Percentiles rank a stretch among this genome's conserved stretches.
These are phyloP conservation scores for Distichodus sexfasciatus DNA, from an alignment of 2,797 vertebrate genomes.

Conservation along the genomic window DNA sequence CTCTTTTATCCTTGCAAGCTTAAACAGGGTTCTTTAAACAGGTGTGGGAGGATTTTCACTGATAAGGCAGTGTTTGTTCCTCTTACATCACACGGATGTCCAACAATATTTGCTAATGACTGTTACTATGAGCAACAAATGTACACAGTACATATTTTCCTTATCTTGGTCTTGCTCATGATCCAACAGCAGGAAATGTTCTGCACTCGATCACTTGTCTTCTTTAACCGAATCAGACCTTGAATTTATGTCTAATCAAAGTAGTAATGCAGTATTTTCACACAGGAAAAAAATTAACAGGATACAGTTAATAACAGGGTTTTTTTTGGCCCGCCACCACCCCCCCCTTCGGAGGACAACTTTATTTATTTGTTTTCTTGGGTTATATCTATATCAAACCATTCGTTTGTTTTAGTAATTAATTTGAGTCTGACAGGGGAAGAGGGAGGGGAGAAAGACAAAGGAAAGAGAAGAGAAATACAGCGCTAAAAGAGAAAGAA, in stretches of 20 bases:
- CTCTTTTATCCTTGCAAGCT: not conserved
- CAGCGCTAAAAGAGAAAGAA: no score
- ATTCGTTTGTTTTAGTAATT: no score
- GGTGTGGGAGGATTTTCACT: not conserved
- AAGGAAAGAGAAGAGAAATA: no score
- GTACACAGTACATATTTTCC: constrained; percentile 11
- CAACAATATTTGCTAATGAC: not conserved
- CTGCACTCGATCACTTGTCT: not conserved
- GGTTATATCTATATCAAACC: no score
- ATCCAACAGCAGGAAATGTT: constrained; percentile 13
- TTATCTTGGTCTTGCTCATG: constrained; percentile 9
- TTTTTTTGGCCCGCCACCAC: no score
- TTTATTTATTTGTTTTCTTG: no score
- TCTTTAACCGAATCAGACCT: not conserved
- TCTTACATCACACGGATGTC: not conserved
- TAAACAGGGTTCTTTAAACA: constrained; percentile 17
- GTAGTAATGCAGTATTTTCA: not conserved
- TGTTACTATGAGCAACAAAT: constrained; percentile 32
- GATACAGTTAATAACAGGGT: no score
- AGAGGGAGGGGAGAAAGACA: no score
- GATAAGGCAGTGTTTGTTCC: constrained; percentile 47
- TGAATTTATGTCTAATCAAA: constrained; percentile 1
- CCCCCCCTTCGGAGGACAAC: no score
- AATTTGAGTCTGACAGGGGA: no score
- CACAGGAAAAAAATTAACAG: not conserved